Percentiles rank a stretch among this genome's conserved stretches.
phyloP scores from a whole-genome alignment of 2,113 vertebrate genomes.

The Tupaia tana region DNA sequence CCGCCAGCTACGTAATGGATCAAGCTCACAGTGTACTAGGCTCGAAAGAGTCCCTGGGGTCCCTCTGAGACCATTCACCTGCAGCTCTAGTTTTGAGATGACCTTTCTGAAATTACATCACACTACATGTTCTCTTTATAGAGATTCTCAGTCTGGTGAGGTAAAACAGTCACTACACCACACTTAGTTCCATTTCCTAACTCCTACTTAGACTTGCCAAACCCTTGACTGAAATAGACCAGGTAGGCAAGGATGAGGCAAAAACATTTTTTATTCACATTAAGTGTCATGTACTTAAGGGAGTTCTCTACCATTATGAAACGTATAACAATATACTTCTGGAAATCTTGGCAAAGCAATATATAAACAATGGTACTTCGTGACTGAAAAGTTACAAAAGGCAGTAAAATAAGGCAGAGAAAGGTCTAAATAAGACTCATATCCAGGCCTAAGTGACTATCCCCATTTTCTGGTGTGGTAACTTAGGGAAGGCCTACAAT shows the following conservation, averaged over 20 bases:
- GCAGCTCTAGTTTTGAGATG: neutral
- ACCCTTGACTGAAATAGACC: constrained; percentile 53
- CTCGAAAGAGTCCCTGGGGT: neutral
- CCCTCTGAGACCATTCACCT: neutral
- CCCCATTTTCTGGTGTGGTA: neutral
- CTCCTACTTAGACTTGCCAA: constrained; percentile 51
- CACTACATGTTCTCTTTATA: neutral
- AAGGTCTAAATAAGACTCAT: neutral
- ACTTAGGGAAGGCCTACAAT: constrained; percentile 13
- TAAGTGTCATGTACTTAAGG: neutral
- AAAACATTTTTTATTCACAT: constrained; percentile 46
- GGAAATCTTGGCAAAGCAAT: constrained; percentile 37
- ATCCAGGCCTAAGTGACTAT: neutral
- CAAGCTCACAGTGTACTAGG: neutral
- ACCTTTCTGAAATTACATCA: neutral
- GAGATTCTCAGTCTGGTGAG: neutral
- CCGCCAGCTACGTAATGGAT: neutral
- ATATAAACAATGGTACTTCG: constrained; percentile 49
- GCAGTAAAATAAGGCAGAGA: neutral
- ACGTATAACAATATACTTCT: constrained; percentile 1
- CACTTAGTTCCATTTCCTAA: neutral
- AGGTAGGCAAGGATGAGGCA: constrained; percentile 18
- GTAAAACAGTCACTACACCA: neutral
- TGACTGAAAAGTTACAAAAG: constrained; percentile 32
- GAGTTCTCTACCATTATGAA: constrained; percentile 5